Evolutionary conservation across 2,888 invertebrate species (phyloP).

Genomic region (Liposcelis brunnea): DNA sequence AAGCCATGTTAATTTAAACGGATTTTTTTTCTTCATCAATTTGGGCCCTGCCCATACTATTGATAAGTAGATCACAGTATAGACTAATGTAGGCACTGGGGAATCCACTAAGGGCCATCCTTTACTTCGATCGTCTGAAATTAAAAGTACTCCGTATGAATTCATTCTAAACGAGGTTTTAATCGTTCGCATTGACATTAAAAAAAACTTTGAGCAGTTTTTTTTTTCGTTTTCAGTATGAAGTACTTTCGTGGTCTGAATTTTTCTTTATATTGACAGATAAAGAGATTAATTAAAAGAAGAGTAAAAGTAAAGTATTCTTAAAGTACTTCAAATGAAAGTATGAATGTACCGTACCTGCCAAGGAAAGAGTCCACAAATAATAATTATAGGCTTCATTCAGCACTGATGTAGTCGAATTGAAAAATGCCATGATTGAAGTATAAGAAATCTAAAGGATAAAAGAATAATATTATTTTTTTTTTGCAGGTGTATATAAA

Average conservation of each 20-base stretch:
- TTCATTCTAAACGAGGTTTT: too few relatives aligned
- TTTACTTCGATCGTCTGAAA: slow-evolving; percentile 59
- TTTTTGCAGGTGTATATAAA: too few relatives aligned
- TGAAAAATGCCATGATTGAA: slow-evolving; percentile 20
- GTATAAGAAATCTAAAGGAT: slow-evolving; percentile 1
- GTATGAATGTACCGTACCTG: slow-evolving; percentile 36
- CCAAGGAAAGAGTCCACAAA: slow-evolving; percentile 55
- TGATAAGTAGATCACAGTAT: slow-evolving; percentile 52
- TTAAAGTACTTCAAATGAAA: neutral
- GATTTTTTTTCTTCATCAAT: slow-evolving; percentile 57
- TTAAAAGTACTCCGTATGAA: too few relatives aligned
- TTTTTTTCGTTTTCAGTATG: neutral
- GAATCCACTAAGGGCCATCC: slow-evolving; percentile 77
- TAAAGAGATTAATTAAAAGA: neutral
- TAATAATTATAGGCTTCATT: slow-evolving; percentile 45
- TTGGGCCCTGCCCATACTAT: slow-evolving; percentile 68
- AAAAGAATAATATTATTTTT: neutral
- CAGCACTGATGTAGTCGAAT: slow-evolving; percentile 25
- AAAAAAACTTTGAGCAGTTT: neutral
- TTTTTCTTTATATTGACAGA: neutral
- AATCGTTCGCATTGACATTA: too few relatives aligned
- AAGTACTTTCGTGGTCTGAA: neutral
- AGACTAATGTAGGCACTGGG: slow-evolving; percentile 50
- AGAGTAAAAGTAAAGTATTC: neutral
- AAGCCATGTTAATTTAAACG: slow-evolving; percentile 55